Evolutionary conservation across 2,888 invertebrate genomes (phyloP).

Genomic region (Acanthopleura granulata): DNA sequence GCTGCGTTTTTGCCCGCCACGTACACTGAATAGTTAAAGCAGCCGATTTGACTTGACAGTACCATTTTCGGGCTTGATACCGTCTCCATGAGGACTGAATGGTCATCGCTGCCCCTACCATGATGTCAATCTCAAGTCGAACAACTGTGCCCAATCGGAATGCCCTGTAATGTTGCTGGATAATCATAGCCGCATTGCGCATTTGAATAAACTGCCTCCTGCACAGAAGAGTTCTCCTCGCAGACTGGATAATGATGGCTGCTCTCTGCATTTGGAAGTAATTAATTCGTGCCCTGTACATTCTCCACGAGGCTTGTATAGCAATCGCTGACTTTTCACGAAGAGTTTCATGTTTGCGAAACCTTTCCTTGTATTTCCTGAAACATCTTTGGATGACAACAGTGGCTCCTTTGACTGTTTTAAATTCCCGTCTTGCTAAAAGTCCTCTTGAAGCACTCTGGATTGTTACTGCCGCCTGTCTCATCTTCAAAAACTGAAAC

Average conservation of each 20-base stretch:
- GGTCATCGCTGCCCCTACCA: constrained; percentile 15
- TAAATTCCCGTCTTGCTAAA: constrained; percentile 1
- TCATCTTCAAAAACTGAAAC: constrained; percentile 19
- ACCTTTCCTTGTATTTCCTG: not conserved
- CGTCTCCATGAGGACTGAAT: constrained; percentile 27
- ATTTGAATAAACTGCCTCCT: not conserved
- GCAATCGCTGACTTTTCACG: not conserved
- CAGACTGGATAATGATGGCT: constrained; percentile 29
- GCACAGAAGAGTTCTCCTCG: not conserved
- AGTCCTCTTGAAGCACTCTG: constrained; percentile 23
- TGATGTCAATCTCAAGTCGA: not conserved
- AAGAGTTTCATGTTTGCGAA: not conserved
- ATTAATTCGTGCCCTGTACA: constrained; percentile 24
- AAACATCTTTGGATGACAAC: constrained; percentile 24
- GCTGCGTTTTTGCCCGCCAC: constrained; percentile 15
- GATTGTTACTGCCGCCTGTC: constrained; percentile 18
- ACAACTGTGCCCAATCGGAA: constrained; percentile 24
- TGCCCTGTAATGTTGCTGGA: constrained; percentile 43
- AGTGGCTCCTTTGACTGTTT: constrained; percentile 22
- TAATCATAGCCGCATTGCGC: constrained; percentile 34
- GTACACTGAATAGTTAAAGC: constrained; percentile 38
- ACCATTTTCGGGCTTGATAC: not conserved
- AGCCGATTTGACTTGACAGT: constrained; percentile 28
- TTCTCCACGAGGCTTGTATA: constrained; percentile 34
- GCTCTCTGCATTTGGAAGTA: constrained; percentile 25